Evolutionary conservation across 2,888 invertebrate genomes (phyloP).

Genomic region (Acanthosepion lycidas): DNA sequence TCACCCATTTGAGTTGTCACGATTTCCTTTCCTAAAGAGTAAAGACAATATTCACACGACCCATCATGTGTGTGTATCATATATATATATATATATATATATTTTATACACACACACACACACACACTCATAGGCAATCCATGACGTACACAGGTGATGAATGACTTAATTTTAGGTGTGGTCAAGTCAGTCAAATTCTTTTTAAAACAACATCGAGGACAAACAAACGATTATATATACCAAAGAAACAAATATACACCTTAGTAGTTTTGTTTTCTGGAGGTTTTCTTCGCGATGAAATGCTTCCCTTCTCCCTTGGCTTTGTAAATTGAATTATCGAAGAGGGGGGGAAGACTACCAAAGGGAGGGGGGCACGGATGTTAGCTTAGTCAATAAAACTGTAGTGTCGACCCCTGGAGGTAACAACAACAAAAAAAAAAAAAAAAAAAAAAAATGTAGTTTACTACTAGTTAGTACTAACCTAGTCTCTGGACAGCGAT

Average conservation of each 20-base stretch:
- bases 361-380: background rate
- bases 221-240: background rate
- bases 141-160: background rate
- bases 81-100: background rate
- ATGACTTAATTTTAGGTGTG: slow-evolving; percentile 33
- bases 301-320: background rate
- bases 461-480: too few relatives aligned
- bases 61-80: background rate
- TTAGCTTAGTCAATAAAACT: background rate
- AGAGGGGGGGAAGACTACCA: too few relatives aligned
- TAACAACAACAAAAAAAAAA: background rate
- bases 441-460: background rate
- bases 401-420: background rate
- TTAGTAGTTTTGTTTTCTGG: background rate
- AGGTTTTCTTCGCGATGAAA: background rate
- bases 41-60: background rate
- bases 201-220: background rate
- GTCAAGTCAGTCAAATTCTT: background rate
- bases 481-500: background rate
- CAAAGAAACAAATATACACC: too few relatives aligned
- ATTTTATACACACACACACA: background rate
- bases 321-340: background rate
- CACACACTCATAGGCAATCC: background rate
- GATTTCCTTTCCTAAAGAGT: too few relatives aligned
- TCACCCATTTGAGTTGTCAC: too few relatives aligned